A percentile compares a stretch with the other conserved stretches of the same genome.
Conservation (phyloP, 2,113 vertebrate genomes). For the Desmodus rotundus region DNA sequence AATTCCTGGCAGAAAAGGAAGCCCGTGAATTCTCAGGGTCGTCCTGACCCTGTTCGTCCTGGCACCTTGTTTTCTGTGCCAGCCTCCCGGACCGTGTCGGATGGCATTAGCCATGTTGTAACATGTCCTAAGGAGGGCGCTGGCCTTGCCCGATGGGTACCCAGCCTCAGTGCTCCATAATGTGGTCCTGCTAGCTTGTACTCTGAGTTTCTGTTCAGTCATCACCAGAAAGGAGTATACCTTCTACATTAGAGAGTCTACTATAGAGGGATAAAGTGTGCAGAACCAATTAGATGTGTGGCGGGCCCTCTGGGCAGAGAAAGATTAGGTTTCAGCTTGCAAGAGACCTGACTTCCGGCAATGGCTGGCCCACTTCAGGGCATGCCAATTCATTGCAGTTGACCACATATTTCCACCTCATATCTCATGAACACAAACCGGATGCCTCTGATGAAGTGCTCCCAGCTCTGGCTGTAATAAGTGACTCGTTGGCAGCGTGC, state of each 20-base stretch:
- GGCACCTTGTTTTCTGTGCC: background rate
- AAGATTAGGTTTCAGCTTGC: background rate
- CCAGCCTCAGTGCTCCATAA: too few species aligned
- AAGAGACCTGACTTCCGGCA: background rate
- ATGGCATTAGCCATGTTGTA: fast-evolving
- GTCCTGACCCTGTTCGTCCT: background rate
- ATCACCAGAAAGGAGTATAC: background rate
- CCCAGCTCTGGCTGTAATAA: constrained; percentile 6
- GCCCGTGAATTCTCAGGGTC: background rate
- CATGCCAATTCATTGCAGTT: constrained; percentile 38
- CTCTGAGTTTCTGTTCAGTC: background rate
- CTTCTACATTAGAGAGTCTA: background rate
- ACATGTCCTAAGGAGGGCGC: fast-evolving
- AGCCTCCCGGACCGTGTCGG: too few species aligned
- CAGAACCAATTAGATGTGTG: background rate
- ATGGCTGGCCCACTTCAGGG: background rate
- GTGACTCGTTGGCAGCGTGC: constrained; percentile 52
- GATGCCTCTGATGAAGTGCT: constrained; percentile 57
- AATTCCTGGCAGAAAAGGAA: background rate
- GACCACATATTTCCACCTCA: constrained; percentile 22
- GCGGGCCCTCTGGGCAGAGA: background rate
- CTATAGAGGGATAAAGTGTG: background rate
- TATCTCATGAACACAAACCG: constrained; percentile 23
- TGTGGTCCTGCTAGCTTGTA: background rate
- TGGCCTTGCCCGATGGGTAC: background rate